Evolutionary conservation across 37 sponge, comb jelly and placozoan genomes (phyloP).

Genomic region (Theonella swinhoei): DNA sequence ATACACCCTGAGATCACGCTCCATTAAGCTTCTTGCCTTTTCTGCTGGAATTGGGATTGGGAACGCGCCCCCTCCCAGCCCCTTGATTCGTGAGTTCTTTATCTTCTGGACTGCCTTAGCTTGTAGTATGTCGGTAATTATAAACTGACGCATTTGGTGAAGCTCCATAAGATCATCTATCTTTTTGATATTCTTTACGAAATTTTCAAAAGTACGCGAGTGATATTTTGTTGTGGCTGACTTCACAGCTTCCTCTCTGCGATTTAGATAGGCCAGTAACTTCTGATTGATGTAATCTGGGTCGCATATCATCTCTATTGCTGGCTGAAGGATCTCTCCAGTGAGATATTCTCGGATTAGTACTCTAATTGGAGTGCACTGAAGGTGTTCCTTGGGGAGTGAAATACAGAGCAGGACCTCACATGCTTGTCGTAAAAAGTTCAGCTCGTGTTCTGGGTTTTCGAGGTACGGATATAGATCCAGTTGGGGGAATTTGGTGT

Average conservation of each 20-base stretch:
- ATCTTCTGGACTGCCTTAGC: constrained; percentile 82
- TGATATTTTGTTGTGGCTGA: constrained; percentile 50
- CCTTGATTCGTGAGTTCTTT: constrained; percentile 59
- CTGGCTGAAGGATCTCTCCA: constrained; percentile 68
- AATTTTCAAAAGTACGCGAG: constrained; percentile 69
- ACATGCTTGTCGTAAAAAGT: constrained; percentile 70
- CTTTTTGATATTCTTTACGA: constrained; percentile 76
- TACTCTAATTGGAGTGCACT: constrained; percentile 63
- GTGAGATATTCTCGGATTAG: constrained; percentile 73
- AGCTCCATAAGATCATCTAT: constrained; percentile 67
- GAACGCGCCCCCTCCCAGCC: constrained; percentile 40
- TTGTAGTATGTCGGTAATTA: constrained; percentile 91
- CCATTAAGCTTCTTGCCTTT: constrained; percentile 71
- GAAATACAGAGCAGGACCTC: constrained; percentile 74
- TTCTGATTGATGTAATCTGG: constrained; percentile 93
- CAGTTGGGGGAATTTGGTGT: constrained; percentile 36
- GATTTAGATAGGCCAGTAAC: constrained; percentile 55
- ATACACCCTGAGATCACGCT: constrained; percentile 75
- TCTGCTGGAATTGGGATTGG: constrained; percentile 79
- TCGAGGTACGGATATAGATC: constrained; percentile 64
- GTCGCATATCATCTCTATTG: constrained; percentile 81
- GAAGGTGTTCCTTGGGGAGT: constrained; percentile 50
- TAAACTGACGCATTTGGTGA: constrained; percentile 61
- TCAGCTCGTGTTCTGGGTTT: constrained; percentile 57
- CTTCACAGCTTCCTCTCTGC: constrained; percentile 63